Evolutionary conservation across 2,113 vertebrate species (phyloP).

Genomic region (Vidua macroura): DNA sequence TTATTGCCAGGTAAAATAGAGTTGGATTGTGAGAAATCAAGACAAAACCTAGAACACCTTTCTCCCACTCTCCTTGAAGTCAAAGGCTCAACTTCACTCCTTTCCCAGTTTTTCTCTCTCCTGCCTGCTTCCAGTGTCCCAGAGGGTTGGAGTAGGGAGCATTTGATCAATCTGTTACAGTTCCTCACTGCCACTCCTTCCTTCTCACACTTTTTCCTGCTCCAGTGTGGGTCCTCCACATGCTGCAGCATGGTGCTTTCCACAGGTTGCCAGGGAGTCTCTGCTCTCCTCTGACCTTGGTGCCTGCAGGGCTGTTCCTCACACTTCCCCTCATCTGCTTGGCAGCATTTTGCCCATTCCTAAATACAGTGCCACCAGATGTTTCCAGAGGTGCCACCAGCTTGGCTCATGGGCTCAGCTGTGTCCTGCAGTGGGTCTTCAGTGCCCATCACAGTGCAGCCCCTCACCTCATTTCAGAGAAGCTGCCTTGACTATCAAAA

Average conservation of each 20-base stretch:
- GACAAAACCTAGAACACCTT: neutral
- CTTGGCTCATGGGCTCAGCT: neutral
- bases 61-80: neutral
- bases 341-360: neutral
- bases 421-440: neutral
- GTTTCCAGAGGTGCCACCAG: neutral
- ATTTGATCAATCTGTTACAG: neutral
- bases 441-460: neutral
- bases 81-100: neutral
- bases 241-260: neutral
- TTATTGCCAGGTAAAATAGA: neutral
- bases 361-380: neutral
- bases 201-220: neutral
- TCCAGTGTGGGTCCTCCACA: neutral
- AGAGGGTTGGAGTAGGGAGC: no score
- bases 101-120: neutral
- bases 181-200: neutral
- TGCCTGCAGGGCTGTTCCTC: neutral
- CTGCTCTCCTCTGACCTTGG: neutral
- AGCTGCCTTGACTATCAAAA: neutral
- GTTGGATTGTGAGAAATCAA: neutral
- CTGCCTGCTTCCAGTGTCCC: neutral
- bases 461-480: neutral
- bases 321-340: neutral
- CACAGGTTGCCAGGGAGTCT: neutral